Percentiles rank a stretch among this genome's conserved stretches.
Evolutionary conservation across 64 coral and sea anemone genomes (phyloP).

Genomic region (Pachyseris speciosa): DNA sequence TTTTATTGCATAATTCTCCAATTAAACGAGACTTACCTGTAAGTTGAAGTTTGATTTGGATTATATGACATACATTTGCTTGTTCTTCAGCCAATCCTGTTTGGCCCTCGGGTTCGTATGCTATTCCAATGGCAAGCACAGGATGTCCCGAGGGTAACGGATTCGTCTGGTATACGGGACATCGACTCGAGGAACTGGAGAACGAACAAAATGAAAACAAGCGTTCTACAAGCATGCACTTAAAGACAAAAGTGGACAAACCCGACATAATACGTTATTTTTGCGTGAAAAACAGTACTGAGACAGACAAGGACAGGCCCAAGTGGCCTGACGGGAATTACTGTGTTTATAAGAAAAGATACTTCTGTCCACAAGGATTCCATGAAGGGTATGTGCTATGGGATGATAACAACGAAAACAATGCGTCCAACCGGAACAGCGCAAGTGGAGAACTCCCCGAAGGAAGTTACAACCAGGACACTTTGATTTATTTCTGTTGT

Average conservation of each 20-base stretch:
- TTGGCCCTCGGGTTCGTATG: slow-evolving; percentile 59
- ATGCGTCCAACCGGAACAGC: slow-evolving; percentile 30
- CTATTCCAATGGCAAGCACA: slow-evolving; percentile 67
- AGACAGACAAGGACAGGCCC: background rate
- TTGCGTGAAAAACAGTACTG: slow-evolving; percentile 43
- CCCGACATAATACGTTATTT: slow-evolving; percentile 27
- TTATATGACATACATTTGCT: no score
- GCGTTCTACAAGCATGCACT: slow-evolving; percentile 6
- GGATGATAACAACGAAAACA: slow-evolving; percentile 56
- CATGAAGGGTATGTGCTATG: slow-evolving; percentile 44
- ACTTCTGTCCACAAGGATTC: slow-evolving; percentile 29
- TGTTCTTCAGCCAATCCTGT: background rate
- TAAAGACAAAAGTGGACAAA: slow-evolving; percentile 25
- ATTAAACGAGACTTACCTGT: background rate
- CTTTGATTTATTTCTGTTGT: slow-evolving; percentile 57
- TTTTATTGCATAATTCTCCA: no score
- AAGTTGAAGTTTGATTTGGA: background rate
- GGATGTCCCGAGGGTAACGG: slow-evolving; percentile 47
- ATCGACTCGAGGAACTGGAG: slow-evolving; percentile 61
- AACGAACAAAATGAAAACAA: background rate
- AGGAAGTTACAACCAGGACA: slow-evolving; percentile 53
- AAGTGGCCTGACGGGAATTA: slow-evolving; percentile 68
- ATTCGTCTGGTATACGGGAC: slow-evolving; percentile 55
- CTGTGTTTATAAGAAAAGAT: slow-evolving; percentile 70
- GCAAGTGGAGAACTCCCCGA: slow-evolving; percentile 34